Evolutionary conservation across 1,140 invertebrate species (phyloP).

Genomic region (Cataglyphis hispanica): DNA sequence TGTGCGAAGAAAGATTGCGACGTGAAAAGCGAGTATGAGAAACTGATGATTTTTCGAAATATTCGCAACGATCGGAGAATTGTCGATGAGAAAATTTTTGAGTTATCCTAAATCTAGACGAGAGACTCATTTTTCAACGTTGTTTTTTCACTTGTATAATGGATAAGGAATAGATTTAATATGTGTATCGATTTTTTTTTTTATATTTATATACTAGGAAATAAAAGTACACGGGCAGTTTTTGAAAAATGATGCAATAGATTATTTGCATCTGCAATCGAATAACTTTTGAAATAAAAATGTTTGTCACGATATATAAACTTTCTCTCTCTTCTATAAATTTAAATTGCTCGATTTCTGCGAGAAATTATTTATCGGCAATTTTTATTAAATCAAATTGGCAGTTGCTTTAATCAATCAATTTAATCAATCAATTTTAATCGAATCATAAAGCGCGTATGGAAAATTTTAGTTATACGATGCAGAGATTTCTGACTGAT

Average conservation of each 20-base stretch:
- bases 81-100: neutral
- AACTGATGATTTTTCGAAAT: neutral
- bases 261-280: neutral
- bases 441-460: neutral
- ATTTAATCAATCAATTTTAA: neutral
- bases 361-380: neutral
- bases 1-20: neutral
- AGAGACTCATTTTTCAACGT: neutral
- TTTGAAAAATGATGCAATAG: neutral
- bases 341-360: neutral
- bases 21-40: neutral
- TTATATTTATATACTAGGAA: no score
- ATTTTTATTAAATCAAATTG: slow-evolving; percentile 8
- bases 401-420: neutral
- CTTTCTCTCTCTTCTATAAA: neutral
- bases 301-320: neutral
- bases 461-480: neutral
- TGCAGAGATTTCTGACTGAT: no score
- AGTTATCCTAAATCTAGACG: neutral
- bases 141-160: neutral
- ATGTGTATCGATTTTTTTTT: no score
- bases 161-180: neutral
- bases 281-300: neutral
- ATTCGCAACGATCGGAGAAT: neutral
- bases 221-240: neutral